These are phyloP conservation scores for Xenus cinereus DNA, from an alignment of 2,113 vertebrate genomes.

Conservation along the genomic window DNA sequence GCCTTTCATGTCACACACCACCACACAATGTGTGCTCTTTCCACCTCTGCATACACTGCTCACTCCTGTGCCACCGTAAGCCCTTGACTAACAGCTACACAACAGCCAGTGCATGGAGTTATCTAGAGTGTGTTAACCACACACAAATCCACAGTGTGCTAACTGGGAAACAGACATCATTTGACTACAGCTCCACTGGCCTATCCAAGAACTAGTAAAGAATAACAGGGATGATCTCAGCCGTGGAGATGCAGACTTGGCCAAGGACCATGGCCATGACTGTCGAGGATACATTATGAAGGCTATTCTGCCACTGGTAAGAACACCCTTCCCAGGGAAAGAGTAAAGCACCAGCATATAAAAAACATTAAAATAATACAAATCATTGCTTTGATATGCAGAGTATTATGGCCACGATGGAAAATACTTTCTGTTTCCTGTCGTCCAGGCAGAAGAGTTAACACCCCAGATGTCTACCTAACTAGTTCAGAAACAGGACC, in stretches of 20 bases:
- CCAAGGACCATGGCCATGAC: neutral
- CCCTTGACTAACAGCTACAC: neutral
- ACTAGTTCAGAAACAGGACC: neutral
- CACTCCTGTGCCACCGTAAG: neutral
- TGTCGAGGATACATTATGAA: neutral
- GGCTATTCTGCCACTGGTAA: neutral
- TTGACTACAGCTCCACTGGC: neutral
- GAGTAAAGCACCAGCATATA: neutral
- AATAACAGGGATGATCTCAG: neutral
- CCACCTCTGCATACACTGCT: neutral
- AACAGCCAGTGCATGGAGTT: neutral
- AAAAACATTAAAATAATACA: neutral
- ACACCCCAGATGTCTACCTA: neutral
- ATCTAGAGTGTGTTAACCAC: neutral
- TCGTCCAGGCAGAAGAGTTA: neutral
- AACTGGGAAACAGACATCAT: neutral
- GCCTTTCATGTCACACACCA: neutral
- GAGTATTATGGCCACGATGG: neutral
- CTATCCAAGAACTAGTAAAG: neutral
- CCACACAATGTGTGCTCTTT: rapidly evolving
- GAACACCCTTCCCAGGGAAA: neutral
- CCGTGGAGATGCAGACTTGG: neutral
- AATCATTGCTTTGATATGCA: neutral
- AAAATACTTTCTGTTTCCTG: neutral
- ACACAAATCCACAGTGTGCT: neutral